These are phyloP conservation scores for Aphaenogaster floridana DNA, from an alignment of 1,140 invertebrate species.

Conservation along the genomic window DNA sequence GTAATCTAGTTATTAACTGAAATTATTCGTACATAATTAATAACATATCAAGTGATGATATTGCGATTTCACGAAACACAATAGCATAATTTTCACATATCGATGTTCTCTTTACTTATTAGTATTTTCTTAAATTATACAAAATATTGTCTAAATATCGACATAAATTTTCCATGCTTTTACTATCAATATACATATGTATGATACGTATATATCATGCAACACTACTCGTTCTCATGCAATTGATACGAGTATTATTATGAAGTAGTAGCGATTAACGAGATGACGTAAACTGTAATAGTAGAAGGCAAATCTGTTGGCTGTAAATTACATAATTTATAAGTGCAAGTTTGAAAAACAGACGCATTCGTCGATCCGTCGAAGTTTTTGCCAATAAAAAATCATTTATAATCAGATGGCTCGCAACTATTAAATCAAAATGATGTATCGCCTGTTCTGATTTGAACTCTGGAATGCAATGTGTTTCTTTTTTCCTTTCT, in stretches of 20 bases:
- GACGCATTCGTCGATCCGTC: background rate
- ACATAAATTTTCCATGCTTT: slow-evolving; percentile 1
- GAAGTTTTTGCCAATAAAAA: slow-evolving; percentile 53
- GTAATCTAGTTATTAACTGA: slow-evolving; percentile 26
- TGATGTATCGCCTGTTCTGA: slow-evolving; percentile 4
- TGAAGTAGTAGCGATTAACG: slow-evolving; percentile 74
- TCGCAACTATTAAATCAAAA: slow-evolving; percentile 42
- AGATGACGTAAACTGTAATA: slow-evolving; percentile 66
- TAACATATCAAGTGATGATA: background rate
- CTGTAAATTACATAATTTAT: slow-evolving; percentile 64
- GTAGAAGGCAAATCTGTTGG: slow-evolving; percentile 51
- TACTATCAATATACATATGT: background rate
- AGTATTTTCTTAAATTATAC: background rate
- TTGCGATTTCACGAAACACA: background rate
- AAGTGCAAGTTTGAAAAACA: background rate
- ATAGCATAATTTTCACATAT: background rate
- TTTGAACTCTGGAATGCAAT: background rate
- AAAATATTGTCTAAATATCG: background rate
- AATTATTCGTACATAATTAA: slow-evolving; percentile 29
- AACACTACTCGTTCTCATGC: slow-evolving; percentile 73
- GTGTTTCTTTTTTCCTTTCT: slow-evolving; percentile 1
- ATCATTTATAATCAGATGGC: slow-evolving; percentile 53
- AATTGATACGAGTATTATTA: slow-evolving; percentile 76
- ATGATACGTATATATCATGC: slow-evolving; percentile 53
- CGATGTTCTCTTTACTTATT: background rate